Base-by-base conservation (phyloP, 2,113 vertebrate species). In the Gallinago undulata region DNA sequence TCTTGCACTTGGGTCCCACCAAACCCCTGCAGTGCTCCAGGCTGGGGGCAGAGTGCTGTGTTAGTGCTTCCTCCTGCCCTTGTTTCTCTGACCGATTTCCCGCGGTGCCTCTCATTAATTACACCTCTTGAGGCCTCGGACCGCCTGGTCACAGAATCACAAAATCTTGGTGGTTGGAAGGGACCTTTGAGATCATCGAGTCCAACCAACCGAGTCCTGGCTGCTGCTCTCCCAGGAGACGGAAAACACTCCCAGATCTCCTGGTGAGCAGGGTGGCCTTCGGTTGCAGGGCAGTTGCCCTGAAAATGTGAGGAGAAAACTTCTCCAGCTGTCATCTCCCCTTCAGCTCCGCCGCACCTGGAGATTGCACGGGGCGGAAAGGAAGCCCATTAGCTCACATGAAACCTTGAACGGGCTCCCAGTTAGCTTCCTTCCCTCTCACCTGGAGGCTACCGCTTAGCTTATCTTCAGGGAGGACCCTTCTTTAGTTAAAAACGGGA, bases 391-490 rank as follows among this genome's bases (percentile, higher is more conserved):
- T 84, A 94, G 28, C 91, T 87, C 1, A 0, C 70, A 50, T 77
- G 88, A 86, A 93, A 77, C 59, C 66, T 91, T 91, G 87, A 94
- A 47, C 48, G 75, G 66, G 45, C 43, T 94, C 69, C 67, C 70
- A 70, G 78, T 66, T 86, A 28, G 28, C 66, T 94, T 80, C 50
- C 70, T 95, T 84, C 74, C 62, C 50, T 82, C 77, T 81, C 90
- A 90, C 78, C 84, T 73, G 83, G 67, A 93, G 37, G 47, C 63
- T 83, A 63, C 81, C 74, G 45, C 84, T 83, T 45, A 88, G 50
- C 67, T 95, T 94, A 93, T 95, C 84, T 95, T 41, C n/a, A 77
- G 50, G 41, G 74, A 83, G 78, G 50, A 62, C 37, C 53, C 39
- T 39, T 39, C 63, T 80, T 79, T 50, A 70, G 70, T 87, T 96